These are phyloP conservation scores for Molossus molossus DNA, from an alignment of 2,797 vertebrate species.

Conservation along the genomic window DNA sequence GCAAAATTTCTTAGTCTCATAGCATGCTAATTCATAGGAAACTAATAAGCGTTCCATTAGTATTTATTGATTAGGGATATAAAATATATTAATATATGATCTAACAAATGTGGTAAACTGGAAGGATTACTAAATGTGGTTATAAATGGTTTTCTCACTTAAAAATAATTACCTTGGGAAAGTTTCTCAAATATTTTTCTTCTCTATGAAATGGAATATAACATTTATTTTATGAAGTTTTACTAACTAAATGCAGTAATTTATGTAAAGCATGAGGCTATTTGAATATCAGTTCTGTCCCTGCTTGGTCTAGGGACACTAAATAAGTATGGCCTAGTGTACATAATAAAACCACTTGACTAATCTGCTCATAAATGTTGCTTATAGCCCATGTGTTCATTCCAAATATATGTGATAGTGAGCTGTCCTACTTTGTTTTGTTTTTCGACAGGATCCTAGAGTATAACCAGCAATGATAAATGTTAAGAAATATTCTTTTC, in stretches of 20 bases:
- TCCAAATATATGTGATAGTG: neutral
- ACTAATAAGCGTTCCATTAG: neutral
- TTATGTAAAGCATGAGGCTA: neutral
- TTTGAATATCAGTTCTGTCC: neutral
- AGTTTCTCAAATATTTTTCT: neutral
- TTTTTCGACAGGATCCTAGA: neutral
- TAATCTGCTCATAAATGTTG: neutral
- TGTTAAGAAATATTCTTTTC: neutral
- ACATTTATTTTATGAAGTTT: neutral
- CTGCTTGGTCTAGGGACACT: neutral
- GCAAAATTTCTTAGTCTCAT: neutral
- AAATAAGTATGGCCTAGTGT: neutral
- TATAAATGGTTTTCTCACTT: neutral
- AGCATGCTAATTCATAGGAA: neutral
- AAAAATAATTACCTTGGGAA: neutral
- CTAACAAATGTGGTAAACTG: neutral
- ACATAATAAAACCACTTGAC: neutral
- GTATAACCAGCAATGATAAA: neutral
- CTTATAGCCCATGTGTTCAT: neutral
- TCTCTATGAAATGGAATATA: neutral
- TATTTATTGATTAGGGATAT: neutral
- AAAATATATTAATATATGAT: neutral
- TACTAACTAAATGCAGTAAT: conserved; percentile 9
- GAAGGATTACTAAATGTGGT: neutral
- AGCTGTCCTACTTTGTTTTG: neutral